Conservation (phyloP, 2,888 invertebrate species). For the Carcina quercana region DNA sequence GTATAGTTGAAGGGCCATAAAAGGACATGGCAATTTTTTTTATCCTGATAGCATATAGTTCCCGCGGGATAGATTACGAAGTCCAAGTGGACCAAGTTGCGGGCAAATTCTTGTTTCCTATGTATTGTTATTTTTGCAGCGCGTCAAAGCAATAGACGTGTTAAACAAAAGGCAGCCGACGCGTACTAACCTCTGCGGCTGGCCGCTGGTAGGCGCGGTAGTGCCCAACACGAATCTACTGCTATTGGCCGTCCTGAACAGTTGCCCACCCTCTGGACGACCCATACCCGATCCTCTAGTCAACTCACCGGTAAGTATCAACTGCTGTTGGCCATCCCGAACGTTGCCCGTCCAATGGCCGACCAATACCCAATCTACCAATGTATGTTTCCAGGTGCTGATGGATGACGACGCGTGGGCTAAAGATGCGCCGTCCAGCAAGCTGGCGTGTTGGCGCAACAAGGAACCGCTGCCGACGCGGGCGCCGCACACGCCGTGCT, state of each 20-base stretch:
- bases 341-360: background rate
- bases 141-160: constrained; percentile 35
- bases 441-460: constrained; percentile 58
- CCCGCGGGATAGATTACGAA: too few species aligned
- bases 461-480: constrained; percentile 43
- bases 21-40: too few species aligned
- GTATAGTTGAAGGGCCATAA: too few species aligned
- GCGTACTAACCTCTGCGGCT: constrained; percentile 31
- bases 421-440: constrained; percentile 30
- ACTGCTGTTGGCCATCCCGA: background rate
- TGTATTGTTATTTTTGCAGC: too few species aligned
- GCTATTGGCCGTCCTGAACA: constrained; percentile 50
- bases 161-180: constrained; percentile 35
- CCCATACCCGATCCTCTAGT: constrained; percentile 39
- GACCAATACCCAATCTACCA: background rate
- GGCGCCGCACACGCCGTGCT: constrained; percentile 40
- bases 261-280: constrained; percentile 27
- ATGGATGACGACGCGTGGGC: constrained; percentile 25
- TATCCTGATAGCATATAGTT: too few species aligned
- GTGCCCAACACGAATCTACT: constrained; percentile 55
- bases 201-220: constrained; percentile 51
- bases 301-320: constrained; percentile 23
- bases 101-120: too few species aligned
- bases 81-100: too few species aligned
- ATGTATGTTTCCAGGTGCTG: constrained; percentile 21